Percentiles rank a stretch among this genome's conserved stretches.
Conservation (phyloP, 2,888 invertebrate species). For the Hartigia nigra region DNA sequence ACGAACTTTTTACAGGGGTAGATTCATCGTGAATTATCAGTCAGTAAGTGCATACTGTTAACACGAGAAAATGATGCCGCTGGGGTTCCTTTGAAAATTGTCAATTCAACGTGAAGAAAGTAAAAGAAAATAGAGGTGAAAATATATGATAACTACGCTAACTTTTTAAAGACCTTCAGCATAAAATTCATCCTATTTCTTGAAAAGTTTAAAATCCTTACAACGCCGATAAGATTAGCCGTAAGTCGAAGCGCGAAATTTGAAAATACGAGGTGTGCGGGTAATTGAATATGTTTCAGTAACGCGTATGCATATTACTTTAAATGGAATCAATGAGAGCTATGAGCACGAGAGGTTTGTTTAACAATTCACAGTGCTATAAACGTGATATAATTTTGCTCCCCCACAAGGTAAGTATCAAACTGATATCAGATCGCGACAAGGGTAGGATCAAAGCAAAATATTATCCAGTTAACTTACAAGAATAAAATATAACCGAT, state of each 20-base stretch:
- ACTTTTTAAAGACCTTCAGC: neutral
- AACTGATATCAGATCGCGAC: neutral
- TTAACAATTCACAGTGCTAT: neutral
- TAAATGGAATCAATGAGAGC: neutral
- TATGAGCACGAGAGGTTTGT: neutral
- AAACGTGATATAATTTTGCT: neutral
- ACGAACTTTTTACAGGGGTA: neutral
- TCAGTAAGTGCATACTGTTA: neutral
- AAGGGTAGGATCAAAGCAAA: neutral
- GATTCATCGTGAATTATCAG: neutral
- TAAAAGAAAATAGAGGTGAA: neutral
- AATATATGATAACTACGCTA: neutral
- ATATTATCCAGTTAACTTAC: neutral
- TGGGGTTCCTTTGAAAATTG: neutral
- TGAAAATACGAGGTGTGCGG: neutral
- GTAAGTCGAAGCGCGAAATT: neutral
- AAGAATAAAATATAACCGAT: neutral
- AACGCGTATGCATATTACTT: neutral
- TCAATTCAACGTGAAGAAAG: neutral
- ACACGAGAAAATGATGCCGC: neutral
- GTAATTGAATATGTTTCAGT: neutral
- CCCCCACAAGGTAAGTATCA: neutral
- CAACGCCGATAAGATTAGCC: neutral
- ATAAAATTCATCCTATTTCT: neutral
- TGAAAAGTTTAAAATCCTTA: neutral